Base-by-base conservation (phyloP, 2,888 invertebrate species). In the Apeira syringaria region DNA sequence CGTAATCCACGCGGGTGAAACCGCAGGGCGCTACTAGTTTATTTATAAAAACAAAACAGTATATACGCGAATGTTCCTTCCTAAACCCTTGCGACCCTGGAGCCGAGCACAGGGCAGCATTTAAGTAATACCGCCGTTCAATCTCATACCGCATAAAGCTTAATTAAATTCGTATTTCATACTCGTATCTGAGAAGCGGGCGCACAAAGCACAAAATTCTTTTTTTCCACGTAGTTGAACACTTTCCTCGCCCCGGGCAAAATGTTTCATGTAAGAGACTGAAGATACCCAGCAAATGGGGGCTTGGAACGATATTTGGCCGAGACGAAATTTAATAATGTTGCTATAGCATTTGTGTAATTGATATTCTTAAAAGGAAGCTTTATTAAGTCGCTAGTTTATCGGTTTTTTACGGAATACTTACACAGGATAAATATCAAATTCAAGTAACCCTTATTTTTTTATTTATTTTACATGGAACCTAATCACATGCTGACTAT, bases 161-260 rank as follows among this genome's bases (percentile, higher is more conserved):
- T 82, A 83, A 83, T 83, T 82, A 80, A 83, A 82, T 80, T 68
- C 73, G 67, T 75, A 76, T 83, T 71, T 80, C 74, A 79, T 80
- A 6, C 18, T 18, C 18, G 18, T 18, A 80, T 78, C 67, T 61
- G 38, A 31, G 43, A 55, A 32, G 18, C 22, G 36, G 66, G 56
- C 60, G 58, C 48, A 70, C 64, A 71, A 71, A 68, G 73, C 62
- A 65, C 57, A 55, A 64, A 66, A 66, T 61, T 67, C 53, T 70
- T 75, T 79, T 71, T 75, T 82, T 81, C 74, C 75, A 75, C 74
- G 66, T 74, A 74, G 77, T 78, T 80, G 70, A 73, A 69, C 77
- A 73, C 55, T 68, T 63, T 56, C 66, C 67, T 44, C 50, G 75
- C 74, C 67, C 42, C 61, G 33, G 63, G 77, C 64, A 55, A 58